Evolutionary conservation across 1,140 invertebrate genomes (phyloP).

Genomic region (Radopholus similis): DNA sequence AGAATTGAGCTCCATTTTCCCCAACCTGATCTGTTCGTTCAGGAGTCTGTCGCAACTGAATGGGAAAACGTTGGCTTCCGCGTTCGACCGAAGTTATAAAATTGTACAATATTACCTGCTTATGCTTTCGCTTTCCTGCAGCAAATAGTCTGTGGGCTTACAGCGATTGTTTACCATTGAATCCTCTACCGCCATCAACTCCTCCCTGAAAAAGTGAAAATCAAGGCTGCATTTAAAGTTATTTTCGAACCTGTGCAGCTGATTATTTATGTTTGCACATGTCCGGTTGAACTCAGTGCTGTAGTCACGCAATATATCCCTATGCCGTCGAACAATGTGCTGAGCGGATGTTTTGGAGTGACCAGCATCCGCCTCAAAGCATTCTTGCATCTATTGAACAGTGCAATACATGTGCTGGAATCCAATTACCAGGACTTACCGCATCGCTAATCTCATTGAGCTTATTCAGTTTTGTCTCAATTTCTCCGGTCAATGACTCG

Average conservation of each 20-base stretch:
- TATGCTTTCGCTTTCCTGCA: constrained; percentile 44
- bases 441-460: constrained; percentile 31
- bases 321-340: constrained; percentile 34
- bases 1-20: background rate
- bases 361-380: constrained; percentile 20
- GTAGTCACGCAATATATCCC: constrained; percentile 32
- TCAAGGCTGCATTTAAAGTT: background rate
- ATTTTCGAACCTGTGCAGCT: constrained; percentile 21
- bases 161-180: constrained; percentile 37
- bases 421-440: constrained; percentile 1
- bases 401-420: background rate
- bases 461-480: constrained; percentile 21
- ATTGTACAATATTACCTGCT: constrained; percentile 26
- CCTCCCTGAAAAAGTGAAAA: constrained; percentile 33
- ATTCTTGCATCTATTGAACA: constrained; percentile 26
- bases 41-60: constrained; percentile 36
- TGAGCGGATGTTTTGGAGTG: constrained; percentile 22
- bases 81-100: background rate
- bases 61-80: background rate
- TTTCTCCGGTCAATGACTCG: constrained; percentile 24
- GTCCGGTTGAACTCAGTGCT: constrained; percentile 28
- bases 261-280: constrained; percentile 24
- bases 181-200: constrained; percentile 31
- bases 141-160: constrained; percentile 34
- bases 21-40: constrained; percentile 45